These are phyloP conservation scores for Nasonia oneida DNA, from an alignment of 2,888 invertebrate genomes.

Conservation along the genomic window DNA sequence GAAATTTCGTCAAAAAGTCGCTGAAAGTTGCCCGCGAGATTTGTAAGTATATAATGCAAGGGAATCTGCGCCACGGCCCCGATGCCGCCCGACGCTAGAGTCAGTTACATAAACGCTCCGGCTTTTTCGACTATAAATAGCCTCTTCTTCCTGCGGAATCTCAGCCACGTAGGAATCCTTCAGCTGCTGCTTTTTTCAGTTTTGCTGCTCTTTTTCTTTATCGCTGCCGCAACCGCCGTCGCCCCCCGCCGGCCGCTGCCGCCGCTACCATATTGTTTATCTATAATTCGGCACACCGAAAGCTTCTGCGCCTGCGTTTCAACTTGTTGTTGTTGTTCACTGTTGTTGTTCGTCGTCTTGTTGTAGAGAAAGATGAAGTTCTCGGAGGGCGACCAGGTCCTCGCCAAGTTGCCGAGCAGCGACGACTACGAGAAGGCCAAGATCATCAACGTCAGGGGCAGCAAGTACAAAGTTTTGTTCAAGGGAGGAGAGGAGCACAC, in stretches of 20 bases:
- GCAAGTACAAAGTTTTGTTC: conserved; percentile 71
- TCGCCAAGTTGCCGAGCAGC: conserved; percentile 71
- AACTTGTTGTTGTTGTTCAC: background rate
- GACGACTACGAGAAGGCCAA: conserved; percentile 69
- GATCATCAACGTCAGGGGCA: conserved; percentile 68
- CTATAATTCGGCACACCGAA: no score
- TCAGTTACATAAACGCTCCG: conserved; percentile 44
- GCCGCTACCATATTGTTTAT: conserved; percentile 17
- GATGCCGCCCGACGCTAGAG: background rate
- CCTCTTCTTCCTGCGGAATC: conserved; percentile 22
- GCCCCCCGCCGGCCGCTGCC: background rate
- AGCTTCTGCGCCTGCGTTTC: background rate
- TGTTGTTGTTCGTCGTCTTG: background rate
- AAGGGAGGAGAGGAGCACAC: conserved; percentile 71
- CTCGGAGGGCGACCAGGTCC: conserved; percentile 72
- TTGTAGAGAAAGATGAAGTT: conserved; percentile 68
- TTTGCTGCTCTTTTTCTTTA: background rate
- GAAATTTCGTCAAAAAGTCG: background rate
- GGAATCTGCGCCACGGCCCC: background rate
- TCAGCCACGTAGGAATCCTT: conserved; percentile 47
- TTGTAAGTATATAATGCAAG: background rate
- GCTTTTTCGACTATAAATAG: conserved; percentile 38
- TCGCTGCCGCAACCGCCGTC: background rate
- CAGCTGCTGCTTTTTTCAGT: background rate
- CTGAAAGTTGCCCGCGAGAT: background rate